Base-by-base conservation (phyloP, 2,888 invertebrate species). In the Napeogenes sylphis region DNA sequence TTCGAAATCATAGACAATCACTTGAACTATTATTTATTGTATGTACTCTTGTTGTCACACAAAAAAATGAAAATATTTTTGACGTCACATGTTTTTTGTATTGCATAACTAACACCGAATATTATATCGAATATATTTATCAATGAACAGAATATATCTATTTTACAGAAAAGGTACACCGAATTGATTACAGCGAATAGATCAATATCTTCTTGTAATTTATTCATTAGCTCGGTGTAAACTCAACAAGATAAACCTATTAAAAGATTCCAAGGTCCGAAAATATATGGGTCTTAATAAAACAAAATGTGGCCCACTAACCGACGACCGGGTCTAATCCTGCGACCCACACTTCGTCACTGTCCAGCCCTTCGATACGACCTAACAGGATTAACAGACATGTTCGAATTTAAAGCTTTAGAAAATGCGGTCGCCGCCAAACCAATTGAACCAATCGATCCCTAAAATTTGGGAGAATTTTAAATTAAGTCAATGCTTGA, bases 301-400 rank as follows among this genome's bases (percentile, higher is more conserved):
- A 71, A 73, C 71, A 73, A 67, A 66, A 70, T 69, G 68, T 62
- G 68, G 68, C 67, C 70, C 59, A 68, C 63, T 73, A 69, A 73
- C 68, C 71, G 70, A 55, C 60, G 56, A 54, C 59, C 54, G 61
- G 67, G 65, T 66, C 62, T 71, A 72, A 73, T 70, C 71, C 70
- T 51, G 56, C 65, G 71, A 71, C 74, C 75, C 68, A 65, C 71
- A 85, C 85, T 89, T 82, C 83, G 82, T 71, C 70, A 70, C 69
- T 89, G 88, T 88, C 87, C 74, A 71, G 70, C 68, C 74, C 79
- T 81, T 77, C 81, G 79, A 82, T 78, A 67, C 79, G 78, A 81
- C 82, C 82, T 80, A 80, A 77, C 77, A 70, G 79, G 83, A 84
- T 88, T 88, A 86, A 82, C 85, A 78, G 79, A 85, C 83, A 82